Conservation (phyloP, 2,113 vertebrate species). For the Dicaeum eximium region DNA sequence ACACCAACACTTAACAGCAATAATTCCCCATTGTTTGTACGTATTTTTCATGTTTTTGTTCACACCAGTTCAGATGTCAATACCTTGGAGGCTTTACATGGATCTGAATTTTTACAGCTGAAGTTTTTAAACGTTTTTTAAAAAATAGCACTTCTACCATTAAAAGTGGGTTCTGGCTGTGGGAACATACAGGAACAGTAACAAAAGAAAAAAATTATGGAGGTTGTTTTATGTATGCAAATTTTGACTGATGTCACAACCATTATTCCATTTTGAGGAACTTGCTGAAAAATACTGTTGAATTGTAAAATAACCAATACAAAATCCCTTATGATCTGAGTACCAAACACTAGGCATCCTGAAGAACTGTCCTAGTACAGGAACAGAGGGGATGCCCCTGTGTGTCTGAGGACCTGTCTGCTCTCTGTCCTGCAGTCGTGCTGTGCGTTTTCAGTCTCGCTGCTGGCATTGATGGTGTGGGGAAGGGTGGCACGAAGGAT, state of each 20-base stretch:
- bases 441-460: neutral
- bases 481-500: neutral
- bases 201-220: neutral
- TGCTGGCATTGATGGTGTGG: neutral
- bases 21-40: conserved; percentile 74
- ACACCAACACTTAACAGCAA: conserved; percentile 61
- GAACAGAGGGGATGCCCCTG: neutral
- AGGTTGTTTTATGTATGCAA: neutral
- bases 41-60: conserved; percentile 51
- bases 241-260: neutral
- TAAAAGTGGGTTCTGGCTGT: neutral
- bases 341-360: neutral
- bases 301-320: neutral
- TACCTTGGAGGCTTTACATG: neutral
- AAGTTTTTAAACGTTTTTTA: neutral
- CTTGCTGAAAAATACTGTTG: neutral
- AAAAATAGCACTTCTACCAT: neutral
- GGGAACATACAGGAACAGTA: neutral
- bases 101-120: neutral
- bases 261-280: neutral
- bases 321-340: neutral
- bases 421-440: neutral
- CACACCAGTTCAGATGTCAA: neutral
- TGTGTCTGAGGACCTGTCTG: neutral
- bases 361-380: neutral